Conservation (phyloP, 2,113 vertebrate species). For the Pangasianodon gigas region DNA sequence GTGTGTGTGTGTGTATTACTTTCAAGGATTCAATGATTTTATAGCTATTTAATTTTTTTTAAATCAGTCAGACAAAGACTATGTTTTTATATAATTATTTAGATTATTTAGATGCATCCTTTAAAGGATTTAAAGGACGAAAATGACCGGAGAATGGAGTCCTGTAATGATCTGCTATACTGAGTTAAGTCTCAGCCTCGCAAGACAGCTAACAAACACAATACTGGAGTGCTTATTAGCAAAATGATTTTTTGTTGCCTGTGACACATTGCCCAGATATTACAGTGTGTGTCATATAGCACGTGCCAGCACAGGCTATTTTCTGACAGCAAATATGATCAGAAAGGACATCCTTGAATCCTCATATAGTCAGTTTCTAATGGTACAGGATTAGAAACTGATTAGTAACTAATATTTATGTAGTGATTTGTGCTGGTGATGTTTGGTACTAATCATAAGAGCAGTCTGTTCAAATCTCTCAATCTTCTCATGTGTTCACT, state of each 20-base stretch:
- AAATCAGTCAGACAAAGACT: not conserved
- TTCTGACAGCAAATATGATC: not conserved
- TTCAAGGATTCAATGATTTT: not conserved
- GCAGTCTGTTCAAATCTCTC: not conserved
- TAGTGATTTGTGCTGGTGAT: not conserved
- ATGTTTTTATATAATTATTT: not conserved
- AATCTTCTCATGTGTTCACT: not conserved
- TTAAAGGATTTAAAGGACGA: not conserved
- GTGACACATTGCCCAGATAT: not conserved
- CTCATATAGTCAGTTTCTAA: not conserved
- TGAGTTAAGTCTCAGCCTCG: not conserved
- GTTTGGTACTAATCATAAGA: not conserved
- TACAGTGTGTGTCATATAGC: not conserved
- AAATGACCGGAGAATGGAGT: no score
- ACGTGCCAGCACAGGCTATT: not conserved
- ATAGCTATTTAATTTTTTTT: not conserved
- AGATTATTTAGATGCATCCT: not conserved
- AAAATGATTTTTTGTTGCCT: slow-evolving; percentile 6
- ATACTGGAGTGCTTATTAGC: not conserved
- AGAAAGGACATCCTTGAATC: not conserved
- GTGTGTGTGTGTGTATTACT: not conserved
- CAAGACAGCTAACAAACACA: not conserved
- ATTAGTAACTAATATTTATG: not conserved
- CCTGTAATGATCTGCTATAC: no score
- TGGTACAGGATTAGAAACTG: not conserved